A percentile compares a stretch with the other conserved stretches of the same genome.
These are phyloP conservation scores for Celastrina argiolus DNA, from an alignment of 2,888 invertebrate genomes.

Conservation along the genomic window DNA sequence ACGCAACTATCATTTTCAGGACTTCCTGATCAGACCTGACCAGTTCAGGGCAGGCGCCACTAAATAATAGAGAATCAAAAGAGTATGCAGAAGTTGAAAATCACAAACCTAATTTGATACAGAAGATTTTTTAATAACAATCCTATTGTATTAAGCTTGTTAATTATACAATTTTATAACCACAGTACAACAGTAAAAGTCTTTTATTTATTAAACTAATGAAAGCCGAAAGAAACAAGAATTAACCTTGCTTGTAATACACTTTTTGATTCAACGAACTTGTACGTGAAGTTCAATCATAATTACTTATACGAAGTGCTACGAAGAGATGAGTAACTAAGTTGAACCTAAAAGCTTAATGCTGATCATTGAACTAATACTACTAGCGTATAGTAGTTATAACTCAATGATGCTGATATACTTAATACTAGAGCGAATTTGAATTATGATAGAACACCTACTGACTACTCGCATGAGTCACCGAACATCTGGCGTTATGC, in stretches of 20 bases:
- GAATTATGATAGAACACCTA: constrained; percentile 45
- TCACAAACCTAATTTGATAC: background rate
- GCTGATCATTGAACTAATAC: constrained; percentile 20
- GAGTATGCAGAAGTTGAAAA: background rate
- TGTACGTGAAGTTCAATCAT: too few species aligned
- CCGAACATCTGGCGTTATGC: constrained; percentile 58
- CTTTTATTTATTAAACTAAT: too few species aligned
- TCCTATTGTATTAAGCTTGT: background rate
- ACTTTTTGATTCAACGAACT: too few species aligned
- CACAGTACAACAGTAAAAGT: too few species aligned
- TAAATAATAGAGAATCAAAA: background rate
- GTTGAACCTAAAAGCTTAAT: too few species aligned
- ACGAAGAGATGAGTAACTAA: too few species aligned
- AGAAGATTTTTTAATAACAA: background rate
- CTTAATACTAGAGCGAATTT: constrained; percentile 1
- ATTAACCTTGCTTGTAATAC: background rate
- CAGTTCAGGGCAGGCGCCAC: background rate
- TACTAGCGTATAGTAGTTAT: background rate
- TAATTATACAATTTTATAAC: background rate
- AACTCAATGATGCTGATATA: background rate
- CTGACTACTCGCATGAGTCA: constrained; percentile 63
- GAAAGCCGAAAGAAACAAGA: background rate
- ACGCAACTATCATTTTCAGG: background rate
- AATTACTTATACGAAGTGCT: too few species aligned
- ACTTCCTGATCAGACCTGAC: too few species aligned